Evolutionary conservation across 2,888 invertebrate species (phyloP).

Genomic region (Campopleginae sp.): DNA sequence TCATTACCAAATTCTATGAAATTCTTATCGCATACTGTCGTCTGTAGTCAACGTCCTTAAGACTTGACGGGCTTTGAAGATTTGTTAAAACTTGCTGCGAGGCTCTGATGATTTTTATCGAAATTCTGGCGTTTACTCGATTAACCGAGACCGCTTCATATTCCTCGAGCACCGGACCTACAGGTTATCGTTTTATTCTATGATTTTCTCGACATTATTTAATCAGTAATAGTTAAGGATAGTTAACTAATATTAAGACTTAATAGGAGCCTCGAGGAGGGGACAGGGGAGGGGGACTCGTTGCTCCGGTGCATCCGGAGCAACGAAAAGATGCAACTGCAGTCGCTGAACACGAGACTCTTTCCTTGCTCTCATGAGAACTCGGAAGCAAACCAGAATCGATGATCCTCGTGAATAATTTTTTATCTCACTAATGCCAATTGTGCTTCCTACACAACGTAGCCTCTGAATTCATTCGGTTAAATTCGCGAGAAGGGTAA

Average conservation of each 20-base stretch:
- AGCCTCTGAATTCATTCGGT: neutral
- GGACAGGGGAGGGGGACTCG: too few species aligned
- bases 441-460: neutral
- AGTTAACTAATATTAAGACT: neutral
- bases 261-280: neutral
- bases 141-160: neutral
- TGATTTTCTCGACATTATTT: conserved; percentile 9
- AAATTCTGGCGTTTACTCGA: too few species aligned
- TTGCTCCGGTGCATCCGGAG: too few species aligned
- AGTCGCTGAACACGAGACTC: neutral
- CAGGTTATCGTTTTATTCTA: neutral
- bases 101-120: too few species aligned
- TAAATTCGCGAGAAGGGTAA: neutral
- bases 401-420: neutral
- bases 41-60: too few species aligned
- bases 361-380: neutral
- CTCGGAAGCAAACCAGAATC: too few species aligned
- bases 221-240: conserved; percentile 11
- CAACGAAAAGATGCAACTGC: neutral
- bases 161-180: neutral
- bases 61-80: too few species aligned
- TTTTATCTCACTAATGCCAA: neutral
- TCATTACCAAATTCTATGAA: too few species aligned
- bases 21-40: too few species aligned
- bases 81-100: too few species aligned